Base-by-base conservation (phyloP, 2,797 vertebrate species). In the Malacoraja senta region DNA sequence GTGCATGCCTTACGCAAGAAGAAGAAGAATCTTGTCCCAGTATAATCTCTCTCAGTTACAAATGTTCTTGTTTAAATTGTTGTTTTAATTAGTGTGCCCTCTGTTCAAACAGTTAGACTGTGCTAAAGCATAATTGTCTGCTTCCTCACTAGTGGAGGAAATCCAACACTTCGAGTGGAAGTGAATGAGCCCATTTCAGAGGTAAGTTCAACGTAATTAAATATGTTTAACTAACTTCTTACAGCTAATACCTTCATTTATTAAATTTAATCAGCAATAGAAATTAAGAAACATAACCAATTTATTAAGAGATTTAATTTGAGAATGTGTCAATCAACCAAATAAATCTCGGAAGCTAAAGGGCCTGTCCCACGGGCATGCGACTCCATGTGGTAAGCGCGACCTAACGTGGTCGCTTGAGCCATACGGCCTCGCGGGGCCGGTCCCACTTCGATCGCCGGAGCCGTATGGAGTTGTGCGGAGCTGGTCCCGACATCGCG, bases 101-200 rank as follows among this genome's bases (percentile, higher is more conserved):
- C 21, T 68, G 8, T 88, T 88, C 19, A 4, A 63, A 63, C 29
- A 13, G 17, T 8, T n/a, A 26, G 84, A 8, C 88, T 72, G 21
- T 32, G 21, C 35, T 72, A 76, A 92, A 91, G 38, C 24, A 58
- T 35, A 21, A 88, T 76, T 74, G 44, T 74, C 95, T 95, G 53
- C 94, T 96, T 95, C 94, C 58, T 94, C 94, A 97, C 97, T 94
- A 96, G 96, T 83, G 98, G 98, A 96, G 97, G 97, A 94, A 98
- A 98, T 94, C 98, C 98, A 93, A 96, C 99, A 95, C 98, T 99
- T 96, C 98, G 99, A 96, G 99, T 99, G 96, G 99, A 99, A 97
- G 98, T 99, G 94, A 92, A 92, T 76, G 98, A 99, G 95, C 98
- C 98, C 86, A 99, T 98, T 91, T 99, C 98, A 0, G 99, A 99